Evolutionary conservation across 1,140 invertebrate genomes (phyloP), one percentile per base, ranked within the genome.

Genomic region (Cydia pomonella): DNA sequence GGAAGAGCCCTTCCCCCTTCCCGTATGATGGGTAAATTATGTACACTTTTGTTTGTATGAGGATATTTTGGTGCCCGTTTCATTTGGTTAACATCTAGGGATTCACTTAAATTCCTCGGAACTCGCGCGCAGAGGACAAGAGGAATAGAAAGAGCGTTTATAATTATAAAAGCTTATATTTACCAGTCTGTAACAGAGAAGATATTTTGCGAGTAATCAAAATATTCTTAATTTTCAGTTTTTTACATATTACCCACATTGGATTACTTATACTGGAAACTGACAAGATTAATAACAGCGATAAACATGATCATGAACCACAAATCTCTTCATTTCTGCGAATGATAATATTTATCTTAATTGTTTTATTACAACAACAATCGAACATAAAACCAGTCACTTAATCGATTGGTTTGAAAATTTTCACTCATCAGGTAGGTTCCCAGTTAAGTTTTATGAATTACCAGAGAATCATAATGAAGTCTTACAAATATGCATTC

Each of bases 131-230:
- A 21, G 18, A 23, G 9, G 5, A 7, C 10, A 23, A 12, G 18
- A 21, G n/a, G 6, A 10, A 18, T 21, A 59, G 12, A 59, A 23
- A 23, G 1, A 4, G 18, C 1, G 21, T 59, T 10, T 59, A 59
- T 53, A 59, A 10, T 23, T 59, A 23, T 13, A 69, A 69, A 41
- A 69, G 16, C 64, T 69, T 69, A 69, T 69, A 69, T 69, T 69
- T 69, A 69, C 25, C 29, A 69, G 64, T 69, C 25, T 33, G 18
- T 38, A 41, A 69, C 64, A n/a, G 64, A 69, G 27, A 38, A 69
- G 29, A 27, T 29, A 66, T 66, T 69, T 69, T 29, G 64, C 64
- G 64, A 38, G 29, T 69, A 69, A 33, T 69, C 33, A 69, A 69
- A 29, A 69, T 69, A 41, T n/a, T 69, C 64, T 69, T 69, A 18